Evolutionary conservation across 2,797 vertebrate species (phyloP), one percentile per base, ranked within the genome.

Genomic region (Spinibarbus caldwelli): DNA sequence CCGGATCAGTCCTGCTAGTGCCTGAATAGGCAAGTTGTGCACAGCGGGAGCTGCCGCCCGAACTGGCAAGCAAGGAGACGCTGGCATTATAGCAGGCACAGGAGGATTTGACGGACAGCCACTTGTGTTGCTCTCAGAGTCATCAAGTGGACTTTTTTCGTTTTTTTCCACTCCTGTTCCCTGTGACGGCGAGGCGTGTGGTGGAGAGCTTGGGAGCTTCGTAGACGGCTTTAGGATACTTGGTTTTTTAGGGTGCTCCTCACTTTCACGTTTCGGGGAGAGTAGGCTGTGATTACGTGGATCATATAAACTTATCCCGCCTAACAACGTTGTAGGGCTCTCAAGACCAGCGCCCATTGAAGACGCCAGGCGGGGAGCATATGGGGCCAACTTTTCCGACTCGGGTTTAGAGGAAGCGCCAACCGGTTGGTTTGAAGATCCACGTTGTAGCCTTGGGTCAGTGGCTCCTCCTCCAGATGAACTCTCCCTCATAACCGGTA

Each of bases 11-110:
- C 97, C 97, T 0, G 98, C 95, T 66, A 99, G 91, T 1, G 97
- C 96, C 87, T 97, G 97, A 89, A 99, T 95, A 1, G 98, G 98
- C 81, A 99, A 96, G 86, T 98, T 99, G 86, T 99, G 98, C 80
- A 99, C 95, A 0, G 98, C 98, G 0, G 98, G 96, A 19, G 96
- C 95, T 17, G 94, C 38, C 10, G 90, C 91, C 91, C 95, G 92
- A 62, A 91, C 86, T 0, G 94, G 89, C 29, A 95, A 95, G 34
- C 92, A 87, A 12, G 95, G 95, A 43, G 94, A 88, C 12, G 47
- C 80, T n/a, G 71, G 54, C 52, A 70, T 34, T 4, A 59, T 71
- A 2, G 91, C 70, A 75, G 91, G 88, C 54, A 92, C 80, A 52
- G 91, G 91, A 36, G 90, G 87, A 79, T 90, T 94, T 86, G 89